Evolutionary conservation across 2,113 vertebrate species (phyloP), one percentile per base, ranked within the genome.

Genomic region (Gobio gobio): DNA sequence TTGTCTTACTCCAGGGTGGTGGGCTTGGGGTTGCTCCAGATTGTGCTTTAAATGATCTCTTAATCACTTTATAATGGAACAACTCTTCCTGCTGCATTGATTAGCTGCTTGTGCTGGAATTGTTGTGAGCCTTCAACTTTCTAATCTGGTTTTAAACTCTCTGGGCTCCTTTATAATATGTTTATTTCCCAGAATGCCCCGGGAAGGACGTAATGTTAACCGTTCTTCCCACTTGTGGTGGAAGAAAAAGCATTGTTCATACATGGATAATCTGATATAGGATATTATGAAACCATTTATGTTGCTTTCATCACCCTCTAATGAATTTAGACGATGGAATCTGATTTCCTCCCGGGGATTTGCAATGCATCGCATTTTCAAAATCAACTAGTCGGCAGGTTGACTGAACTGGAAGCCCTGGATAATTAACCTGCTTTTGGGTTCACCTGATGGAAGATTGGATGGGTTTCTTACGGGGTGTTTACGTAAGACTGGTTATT

Each of bases 31-130:
- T 85, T 87, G 86, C 86, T 56, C 20, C 47, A 81, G 89, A 93
- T 90, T 91, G 90, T 89, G 89, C 90, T 89, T 88, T 85, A 88
- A 91, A 92, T 90, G 73, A 93, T 91, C 88, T 88, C 87, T 91
- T 93, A 92, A 92, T 94, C 91, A 92, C 87, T 93, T 92, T 85
- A 89, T 92, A 92, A 93, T 93, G 91, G 90, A 87, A 85, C 87
- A 85, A 86, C 85, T 86, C 66, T 86, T 87, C 86, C 83, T 49
- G 84, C 86, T 49, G 89, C 92, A 94, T 91, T 90, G 90, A 94
- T 93, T 91, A 89, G 78, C 61, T 89, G 87, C 82, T 87, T 86
- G 83, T 64, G 85, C 86, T 86, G 81, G 83, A 89, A 87, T 83
- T 86, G 79, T 86, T 89, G 86, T 79, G 79, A 61, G 87, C 58